Evolutionary conservation across 2,797 vertebrate genomes (phyloP), one percentile per base, ranked within the genome.

Genomic region (Channallabes apus): DNA sequence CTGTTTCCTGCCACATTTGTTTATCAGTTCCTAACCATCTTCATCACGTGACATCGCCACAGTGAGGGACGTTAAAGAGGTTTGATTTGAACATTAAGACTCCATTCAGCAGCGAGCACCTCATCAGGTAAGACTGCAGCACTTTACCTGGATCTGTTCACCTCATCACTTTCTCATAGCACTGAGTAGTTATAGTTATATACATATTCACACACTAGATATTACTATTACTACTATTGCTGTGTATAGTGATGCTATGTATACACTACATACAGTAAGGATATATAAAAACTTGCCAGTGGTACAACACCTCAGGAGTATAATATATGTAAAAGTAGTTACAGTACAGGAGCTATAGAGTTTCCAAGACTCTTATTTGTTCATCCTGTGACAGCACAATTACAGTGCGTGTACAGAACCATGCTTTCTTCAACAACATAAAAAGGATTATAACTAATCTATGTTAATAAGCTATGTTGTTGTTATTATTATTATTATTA

Each of bases 121-220:
- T 69, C 32, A 69, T 69, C 68, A 69, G 68, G 68, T 41, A 69
- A 69, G 68, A 69, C 32, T 69, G 68, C 67, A 35, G 67, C 67
- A 32, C 65, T 68, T 38, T 20, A 68, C 67, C 32, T 69, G 29
- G 17, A 69, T 69, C 67, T 38, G 29, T 35, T 69, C 67, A 69
- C 67, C 67, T 69, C 5, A 35, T 68, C 65, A 27, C 62, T 27
- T 64, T 64, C 62, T 64, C 62, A 27, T 27, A 27, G n/a, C 62
- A 27, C 62, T 64, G 62, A 64, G 27, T 64, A n/a, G n/a, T 27
- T 27, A 64, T 64, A 5, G 24, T 46, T 46, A 46, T 46, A 46
- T 46, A 4, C 11, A 64, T 5, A n/a, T 27, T 4, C 12, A 64
- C 62, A 64, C n/a, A 14, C 1, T 46, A 8, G 41, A 46, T 8